A percentile compares a stretch with the other conserved stretches of the same genome.
Evolutionary conservation across 2,888 invertebrate species (phyloP).

Genomic region (Dynastes tityus): DNA sequence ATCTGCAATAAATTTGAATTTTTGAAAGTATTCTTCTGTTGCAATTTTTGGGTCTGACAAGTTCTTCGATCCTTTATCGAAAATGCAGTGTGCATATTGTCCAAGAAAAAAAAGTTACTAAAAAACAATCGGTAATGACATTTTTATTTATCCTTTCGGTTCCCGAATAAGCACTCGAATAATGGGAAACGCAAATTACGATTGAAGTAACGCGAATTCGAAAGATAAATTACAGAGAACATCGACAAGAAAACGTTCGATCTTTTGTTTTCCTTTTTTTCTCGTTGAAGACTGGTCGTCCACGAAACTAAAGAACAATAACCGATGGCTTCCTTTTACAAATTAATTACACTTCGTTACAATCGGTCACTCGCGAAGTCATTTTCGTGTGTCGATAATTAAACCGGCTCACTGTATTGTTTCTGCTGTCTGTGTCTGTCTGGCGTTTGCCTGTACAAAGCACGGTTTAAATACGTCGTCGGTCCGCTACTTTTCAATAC

Average conservation of each 20-base stretch:
- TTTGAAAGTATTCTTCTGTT: too few relatives aligned
- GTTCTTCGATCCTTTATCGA: too few relatives aligned
- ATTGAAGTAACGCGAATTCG: neutral
- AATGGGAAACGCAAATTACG: constrained; percentile 9
- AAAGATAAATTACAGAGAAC: constrained; percentile 18
- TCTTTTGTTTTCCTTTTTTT: neutral
- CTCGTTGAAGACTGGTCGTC: constrained; percentile 1
- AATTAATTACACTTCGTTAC: constrained; percentile 44
- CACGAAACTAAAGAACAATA: neutral
- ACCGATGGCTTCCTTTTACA: constrained; percentile 42
- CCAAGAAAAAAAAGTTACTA: too few relatives aligned
- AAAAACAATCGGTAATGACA: too few relatives aligned
- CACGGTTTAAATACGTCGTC: neutral
- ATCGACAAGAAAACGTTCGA: constrained; percentile 2
- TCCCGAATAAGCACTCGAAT: neutral
- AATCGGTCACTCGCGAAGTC: constrained; percentile 34
- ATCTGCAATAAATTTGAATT: too few relatives aligned
- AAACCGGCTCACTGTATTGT: neutral
- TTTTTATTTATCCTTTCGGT: too few relatives aligned
- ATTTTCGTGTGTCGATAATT: constrained; percentile 41
- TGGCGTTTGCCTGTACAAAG: neutral
- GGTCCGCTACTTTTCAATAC: constrained; percentile 31
- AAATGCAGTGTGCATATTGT: too few relatives aligned
- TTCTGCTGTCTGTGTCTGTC: constrained; percentile 1
- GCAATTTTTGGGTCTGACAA: too few relatives aligned